Base-by-base conservation (phyloP, 2,113 vertebrate species). In the Alexandromys fortis region DNA sequence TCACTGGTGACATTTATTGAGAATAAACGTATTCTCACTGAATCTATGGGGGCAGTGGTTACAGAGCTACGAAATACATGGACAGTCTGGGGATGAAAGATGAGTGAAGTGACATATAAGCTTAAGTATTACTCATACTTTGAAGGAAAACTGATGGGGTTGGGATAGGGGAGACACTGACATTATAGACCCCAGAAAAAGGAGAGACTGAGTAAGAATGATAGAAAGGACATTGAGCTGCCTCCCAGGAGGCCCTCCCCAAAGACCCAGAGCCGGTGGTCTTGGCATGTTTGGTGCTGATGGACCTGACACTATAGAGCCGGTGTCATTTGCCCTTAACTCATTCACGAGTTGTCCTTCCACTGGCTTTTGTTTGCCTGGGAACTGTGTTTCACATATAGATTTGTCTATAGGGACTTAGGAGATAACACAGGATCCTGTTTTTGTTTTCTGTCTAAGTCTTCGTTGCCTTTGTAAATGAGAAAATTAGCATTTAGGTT, bases 401-500 rank as follows among this genome's bases (percentile, higher is more conserved):
- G 26, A 70, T 76, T 87, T 91, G 47, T 63, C 49, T 82, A 17
- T 38, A 45, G 38, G 22, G 19, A 33, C 13, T 21, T 38, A 85
- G 17, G 49, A 5, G n/a, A 19, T 65, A 79, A 38, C 2, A 83
- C 21, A 47, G 14, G 33, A 89, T 35, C 7, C 22, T 67, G n/a
- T 4, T 47, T 58, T 58, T 58, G 19, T 21, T 58, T 58, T 35
- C 35, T 38, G 21, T 4, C 13, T 61, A 45, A 63, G 19, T 81
- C 42, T 38, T 7, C 35, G 35, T 70, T 68, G 65, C 38, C 49
- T 78, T 92, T 78, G 77, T 30, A 89, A 70, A 89, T 72, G 22
- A 94, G 30, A n/a, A 65, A 63, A 96, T 86, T 52, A 75, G 9
- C 49, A 90, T 90, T 26, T 35, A 93, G 42, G 21, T 45, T 86